A percentile compares a stretch with the other conserved stretches of the same genome.
phyloP scores from a whole-genome alignment of 2,113 vertebrate genomes.

The Emydura subglobosa region DNA sequence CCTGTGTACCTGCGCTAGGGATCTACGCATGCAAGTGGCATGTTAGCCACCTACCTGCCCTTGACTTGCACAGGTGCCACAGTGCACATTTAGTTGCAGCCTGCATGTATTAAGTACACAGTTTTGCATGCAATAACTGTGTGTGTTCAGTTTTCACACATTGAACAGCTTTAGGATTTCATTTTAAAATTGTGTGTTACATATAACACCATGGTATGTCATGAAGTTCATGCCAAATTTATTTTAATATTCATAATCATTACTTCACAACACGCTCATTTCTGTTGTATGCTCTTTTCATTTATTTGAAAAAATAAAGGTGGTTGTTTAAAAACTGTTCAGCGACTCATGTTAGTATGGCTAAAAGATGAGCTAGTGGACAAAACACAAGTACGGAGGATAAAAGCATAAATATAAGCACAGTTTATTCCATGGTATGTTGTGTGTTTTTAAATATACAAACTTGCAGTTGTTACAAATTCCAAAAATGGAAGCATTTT shows the following conservation, averaged over 20 bases:
- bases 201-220: background rate
- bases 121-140: background rate
- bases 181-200: conserved; percentile 31
- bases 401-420: too few relatives aligned
- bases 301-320: background rate
- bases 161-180: conserved; percentile 1
- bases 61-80: background rate
- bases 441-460: background rate
- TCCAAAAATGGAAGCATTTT: too few relatives aligned
- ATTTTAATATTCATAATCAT: conserved; percentile 16
- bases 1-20: background rate
- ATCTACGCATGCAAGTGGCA: background rate
- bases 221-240: too few relatives aligned
- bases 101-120: background rate
- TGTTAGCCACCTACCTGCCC: background rate
- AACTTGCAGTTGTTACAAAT: background rate
- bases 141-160: background rate
- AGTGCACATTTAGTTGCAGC: background rate
- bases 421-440: background rate
- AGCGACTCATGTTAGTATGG: background rate
- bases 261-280: background rate
- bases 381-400: background rate
- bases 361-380: background rate
- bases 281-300: background rate
- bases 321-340: background rate